phyloP scores from a whole-genome alignment of 2,888 invertebrate genomes.

The Sepiola atlantica region DNA sequence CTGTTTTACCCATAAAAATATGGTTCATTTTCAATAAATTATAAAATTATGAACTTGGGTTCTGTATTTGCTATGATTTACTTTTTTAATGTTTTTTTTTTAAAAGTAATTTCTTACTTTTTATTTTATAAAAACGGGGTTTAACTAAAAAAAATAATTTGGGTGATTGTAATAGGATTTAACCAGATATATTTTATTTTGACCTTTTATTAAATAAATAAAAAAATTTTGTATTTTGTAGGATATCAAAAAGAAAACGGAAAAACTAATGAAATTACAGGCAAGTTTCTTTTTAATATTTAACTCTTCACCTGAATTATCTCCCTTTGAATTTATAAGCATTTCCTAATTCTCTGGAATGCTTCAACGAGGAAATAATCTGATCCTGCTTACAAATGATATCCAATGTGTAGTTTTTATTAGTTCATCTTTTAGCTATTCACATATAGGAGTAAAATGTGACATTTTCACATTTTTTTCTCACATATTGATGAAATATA shows the following conservation, averaged over 20 bases:
- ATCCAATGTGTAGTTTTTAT: too few relatives aligned
- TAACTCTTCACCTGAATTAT: not conserved
- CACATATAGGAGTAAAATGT: not conserved
- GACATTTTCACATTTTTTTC: not conserved
- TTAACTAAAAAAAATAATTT: too few relatives aligned
- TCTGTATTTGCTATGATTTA: too few relatives aligned
- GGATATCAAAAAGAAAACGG: conserved; percentile 72
- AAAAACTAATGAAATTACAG: conserved; percentile 70
- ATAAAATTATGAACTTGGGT: too few relatives aligned
- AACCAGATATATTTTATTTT: not conserved
- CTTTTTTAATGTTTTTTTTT: too few relatives aligned
- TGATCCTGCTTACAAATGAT: too few relatives aligned
- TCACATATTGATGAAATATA: not conserved
- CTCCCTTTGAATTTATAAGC: not conserved
- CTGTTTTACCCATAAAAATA: too few relatives aligned
- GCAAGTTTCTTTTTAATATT: conserved; percentile 52
- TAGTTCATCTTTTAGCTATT: too few relatives aligned
- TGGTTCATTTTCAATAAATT: too few relatives aligned
- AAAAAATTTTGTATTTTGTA: conserved; percentile 53
- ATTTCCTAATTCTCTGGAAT: not conserved
- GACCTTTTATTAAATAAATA: not conserved
- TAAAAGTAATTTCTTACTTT: too few relatives aligned
- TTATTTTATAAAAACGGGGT: too few relatives aligned
- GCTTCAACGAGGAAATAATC: not conserved
- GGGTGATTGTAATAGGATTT: too few relatives aligned